A percentile compares a stretch with the other conserved stretches of the same genome.
Conservation (phyloP, 2,888 invertebrate species). For the Pyrocoelia pectoralis region DNA sequence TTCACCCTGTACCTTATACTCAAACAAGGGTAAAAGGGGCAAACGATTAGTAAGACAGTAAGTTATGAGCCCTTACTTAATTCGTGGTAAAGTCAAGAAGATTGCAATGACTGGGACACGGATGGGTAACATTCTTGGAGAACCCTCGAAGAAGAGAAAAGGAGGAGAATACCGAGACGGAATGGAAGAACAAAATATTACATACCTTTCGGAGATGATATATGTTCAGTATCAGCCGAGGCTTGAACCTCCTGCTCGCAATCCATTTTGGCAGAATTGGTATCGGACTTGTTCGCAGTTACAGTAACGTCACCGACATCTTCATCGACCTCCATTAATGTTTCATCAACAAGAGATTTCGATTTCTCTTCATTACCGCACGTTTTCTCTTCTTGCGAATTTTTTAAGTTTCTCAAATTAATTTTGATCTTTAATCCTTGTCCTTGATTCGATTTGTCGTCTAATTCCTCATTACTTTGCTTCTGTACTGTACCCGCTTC, state of each 20-base stretch:
- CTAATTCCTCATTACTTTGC: conserved; percentile 9
- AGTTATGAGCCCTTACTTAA: too few relatives aligned
- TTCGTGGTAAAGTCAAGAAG: too few relatives aligned
- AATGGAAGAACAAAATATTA: not conserved
- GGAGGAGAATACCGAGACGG: too few relatives aligned
- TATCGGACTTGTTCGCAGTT: not conserved
- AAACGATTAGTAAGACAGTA: too few relatives aligned
- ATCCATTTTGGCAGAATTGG: not conserved
- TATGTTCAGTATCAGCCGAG: not conserved
- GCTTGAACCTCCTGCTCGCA: not conserved
- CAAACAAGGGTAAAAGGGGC: too few relatives aligned
- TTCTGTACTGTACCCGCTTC: conserved; percentile 5
- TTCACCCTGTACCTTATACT: too few relatives aligned
- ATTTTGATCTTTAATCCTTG: conserved; percentile 36
- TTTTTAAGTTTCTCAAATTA: conserved; percentile 27
- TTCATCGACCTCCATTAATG: conserved; percentile 9
- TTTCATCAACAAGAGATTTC: conserved; percentile 8
- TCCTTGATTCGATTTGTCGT: not conserved
- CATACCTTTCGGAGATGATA: not conserved
- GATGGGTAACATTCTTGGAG: too few relatives aligned
- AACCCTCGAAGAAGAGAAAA: too few relatives aligned
- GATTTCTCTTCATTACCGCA: not conserved
- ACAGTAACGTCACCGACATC: not conserved
- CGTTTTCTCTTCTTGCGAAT: conserved; percentile 4
- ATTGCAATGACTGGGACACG: too few relatives aligned